Evolutionary conservation across 2,113 vertebrate species (phyloP).

Genomic region (Orycteropus afer): DNA sequence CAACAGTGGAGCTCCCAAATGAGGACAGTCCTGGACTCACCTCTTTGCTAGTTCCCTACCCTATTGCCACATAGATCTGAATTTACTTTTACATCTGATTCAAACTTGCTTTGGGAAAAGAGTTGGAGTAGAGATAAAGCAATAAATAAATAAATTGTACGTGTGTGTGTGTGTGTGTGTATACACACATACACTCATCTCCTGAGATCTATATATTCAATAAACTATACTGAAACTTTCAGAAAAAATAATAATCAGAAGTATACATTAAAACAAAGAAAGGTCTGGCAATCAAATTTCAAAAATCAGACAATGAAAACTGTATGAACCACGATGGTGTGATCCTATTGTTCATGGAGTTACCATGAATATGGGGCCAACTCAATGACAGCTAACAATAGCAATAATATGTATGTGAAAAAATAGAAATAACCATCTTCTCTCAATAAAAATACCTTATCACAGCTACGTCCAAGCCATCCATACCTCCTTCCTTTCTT

Average conservation of each 20-base stretch:
- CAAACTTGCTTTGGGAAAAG: neutral
- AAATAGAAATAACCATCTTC: neutral
- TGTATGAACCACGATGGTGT: too few species aligned
- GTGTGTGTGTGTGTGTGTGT: too few species aligned
- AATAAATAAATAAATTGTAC: neutral
- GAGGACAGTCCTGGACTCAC: neutral
- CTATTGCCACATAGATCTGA: neutral
- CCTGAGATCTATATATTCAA: neutral
- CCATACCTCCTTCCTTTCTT: neutral
- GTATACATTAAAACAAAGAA: neutral
- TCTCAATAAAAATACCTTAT: neutral
- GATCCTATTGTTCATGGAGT: too few species aligned
- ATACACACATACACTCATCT: neutral
- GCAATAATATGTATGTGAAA: neutral
- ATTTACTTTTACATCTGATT: neutral
- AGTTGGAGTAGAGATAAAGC: neutral
- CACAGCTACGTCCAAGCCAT: neutral
- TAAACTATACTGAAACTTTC: neutral
- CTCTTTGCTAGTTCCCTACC: neutral
- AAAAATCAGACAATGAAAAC: too few species aligned
- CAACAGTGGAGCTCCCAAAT: neutral
- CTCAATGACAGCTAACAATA: too few species aligned
- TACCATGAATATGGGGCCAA: too few species aligned
- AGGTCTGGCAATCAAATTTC: too few species aligned
- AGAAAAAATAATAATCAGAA: slow-evolving; percentile 32